Conservation (phyloP, 2,797 vertebrate species). For the Danio albolineatus region DNA sequence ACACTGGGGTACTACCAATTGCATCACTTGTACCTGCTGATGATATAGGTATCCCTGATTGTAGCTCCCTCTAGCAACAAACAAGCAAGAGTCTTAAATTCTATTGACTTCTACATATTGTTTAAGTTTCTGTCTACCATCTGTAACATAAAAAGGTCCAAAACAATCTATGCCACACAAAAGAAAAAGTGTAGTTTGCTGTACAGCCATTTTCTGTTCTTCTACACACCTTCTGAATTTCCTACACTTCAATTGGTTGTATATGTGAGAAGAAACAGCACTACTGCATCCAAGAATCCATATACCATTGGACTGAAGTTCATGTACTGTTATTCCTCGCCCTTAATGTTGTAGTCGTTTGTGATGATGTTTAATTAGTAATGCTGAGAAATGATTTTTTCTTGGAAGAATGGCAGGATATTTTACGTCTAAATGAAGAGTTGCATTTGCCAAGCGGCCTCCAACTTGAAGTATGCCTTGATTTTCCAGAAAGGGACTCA, state of each 20-base stretch:
- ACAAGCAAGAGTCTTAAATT: no score
- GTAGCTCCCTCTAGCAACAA: no score
- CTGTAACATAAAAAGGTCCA: background rate
- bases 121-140: no score
- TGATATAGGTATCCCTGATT: no score
- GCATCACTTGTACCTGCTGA: no score
- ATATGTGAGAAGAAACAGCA: background rate
- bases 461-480: background rate
- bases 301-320: no score
- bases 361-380: background rate
- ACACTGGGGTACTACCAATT: no score
- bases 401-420: background rate
- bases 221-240: no score
- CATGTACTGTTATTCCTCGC: background rate
- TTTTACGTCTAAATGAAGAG: background rate
- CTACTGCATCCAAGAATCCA: background rate
- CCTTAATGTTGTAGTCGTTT: background rate
- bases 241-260: no score
- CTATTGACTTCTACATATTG: no score
- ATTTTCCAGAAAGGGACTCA: background rate
- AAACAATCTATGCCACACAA: background rate
- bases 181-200: no score
- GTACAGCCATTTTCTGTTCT: no score
- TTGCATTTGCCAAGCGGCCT: background rate
- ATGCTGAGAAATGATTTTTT: background rate